A percentile compares a stretch with the other conserved stretches of the same genome.
phyloP scores from a whole-genome alignment of 2,888 invertebrate genomes.

The Hymenopus coronatus region DNA sequence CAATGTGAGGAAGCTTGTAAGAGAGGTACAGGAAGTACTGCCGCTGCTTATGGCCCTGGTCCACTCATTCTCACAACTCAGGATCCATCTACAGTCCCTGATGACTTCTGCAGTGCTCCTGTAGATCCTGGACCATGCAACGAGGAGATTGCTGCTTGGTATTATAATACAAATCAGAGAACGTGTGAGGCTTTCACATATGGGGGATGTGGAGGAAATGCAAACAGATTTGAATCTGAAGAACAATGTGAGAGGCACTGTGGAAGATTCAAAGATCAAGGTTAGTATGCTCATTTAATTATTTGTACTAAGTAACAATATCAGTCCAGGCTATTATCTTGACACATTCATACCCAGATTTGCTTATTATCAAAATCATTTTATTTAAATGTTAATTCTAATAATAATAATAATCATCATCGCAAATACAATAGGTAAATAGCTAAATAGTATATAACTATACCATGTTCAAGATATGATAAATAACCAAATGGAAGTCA shows the following conservation, averaged over 20 bases:
- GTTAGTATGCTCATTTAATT: no score
- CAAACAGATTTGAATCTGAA: slow-evolving; percentile 69
- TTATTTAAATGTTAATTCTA: no score
- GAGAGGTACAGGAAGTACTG: slow-evolving; percentile 30
- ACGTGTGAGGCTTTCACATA: slow-evolving; percentile 66
- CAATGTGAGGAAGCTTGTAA: slow-evolving; percentile 46
- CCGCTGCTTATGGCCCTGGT: slow-evolving; percentile 34
- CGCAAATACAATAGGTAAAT: no score
- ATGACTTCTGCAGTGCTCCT: slow-evolving; percentile 57
- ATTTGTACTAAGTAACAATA: no score
- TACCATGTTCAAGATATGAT: no score
- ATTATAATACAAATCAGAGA: slow-evolving; percentile 60
- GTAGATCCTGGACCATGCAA: slow-evolving; percentile 68
- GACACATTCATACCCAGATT: no score
- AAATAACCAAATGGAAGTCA: no score
- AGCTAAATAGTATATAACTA: no score
- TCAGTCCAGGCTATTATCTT: no score
- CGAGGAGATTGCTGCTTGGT: slow-evolving; percentile 64
- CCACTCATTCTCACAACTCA: slow-evolving; percentile 26
- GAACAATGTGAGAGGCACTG: slow-evolving; percentile 78
- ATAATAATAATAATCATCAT: no score
- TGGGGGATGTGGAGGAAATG: slow-evolving; percentile 70
- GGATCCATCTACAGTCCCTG: neutral
- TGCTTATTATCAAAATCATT: no score
- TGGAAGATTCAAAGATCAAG: slow-evolving; percentile 66